A percentile compares a stretch with the other conserved stretches of the same genome.
phyloP scores from a whole-genome alignment of 2,113 vertebrate genomes.

The Mormyrus lacerda region DNA sequence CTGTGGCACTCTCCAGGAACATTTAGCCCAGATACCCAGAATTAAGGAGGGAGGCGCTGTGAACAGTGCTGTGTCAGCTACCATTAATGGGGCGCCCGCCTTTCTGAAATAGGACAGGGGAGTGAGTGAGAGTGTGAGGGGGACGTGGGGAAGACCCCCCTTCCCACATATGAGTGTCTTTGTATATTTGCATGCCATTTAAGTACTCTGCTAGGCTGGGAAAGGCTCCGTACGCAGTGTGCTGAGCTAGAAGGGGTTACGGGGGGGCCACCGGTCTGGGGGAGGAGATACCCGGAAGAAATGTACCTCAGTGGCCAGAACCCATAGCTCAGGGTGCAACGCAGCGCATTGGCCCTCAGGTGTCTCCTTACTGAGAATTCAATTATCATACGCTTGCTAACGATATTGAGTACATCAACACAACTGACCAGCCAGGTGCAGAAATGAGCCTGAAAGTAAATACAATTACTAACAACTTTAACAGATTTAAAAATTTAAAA shows the following conservation, averaged over 20 bases:
- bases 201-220: slow-evolving; percentile 19
- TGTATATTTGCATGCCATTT: slow-evolving; percentile 10
- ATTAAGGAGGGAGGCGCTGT: slow-evolving; percentile 50
- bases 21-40: slow-evolving; percentile 53
- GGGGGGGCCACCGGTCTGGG: slow-evolving; percentile 19
- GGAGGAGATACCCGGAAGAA: neutral
- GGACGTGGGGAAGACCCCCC: neutral
- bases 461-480: too few relatives aligned
- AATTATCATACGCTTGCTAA: neutral
- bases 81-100: slow-evolving; percentile 56
- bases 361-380: neutral
- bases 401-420: neutral
- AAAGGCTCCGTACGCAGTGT: neutral
- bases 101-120: slow-evolving; percentile 54
- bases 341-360: neutral
- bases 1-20: slow-evolving; percentile 45
- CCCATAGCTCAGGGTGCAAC: neutral
- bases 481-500: neutral
- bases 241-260: neutral
- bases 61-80: slow-evolving; percentile 58
- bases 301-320: neutral
- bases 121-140: neutral
- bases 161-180: slow-evolving; percentile 20
- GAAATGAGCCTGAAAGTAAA: neutral
- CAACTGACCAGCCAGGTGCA: neutral